Evolutionary conservation across 2,888 invertebrate species (phyloP).

Genomic region (Schizaphis graminum): DNA sequence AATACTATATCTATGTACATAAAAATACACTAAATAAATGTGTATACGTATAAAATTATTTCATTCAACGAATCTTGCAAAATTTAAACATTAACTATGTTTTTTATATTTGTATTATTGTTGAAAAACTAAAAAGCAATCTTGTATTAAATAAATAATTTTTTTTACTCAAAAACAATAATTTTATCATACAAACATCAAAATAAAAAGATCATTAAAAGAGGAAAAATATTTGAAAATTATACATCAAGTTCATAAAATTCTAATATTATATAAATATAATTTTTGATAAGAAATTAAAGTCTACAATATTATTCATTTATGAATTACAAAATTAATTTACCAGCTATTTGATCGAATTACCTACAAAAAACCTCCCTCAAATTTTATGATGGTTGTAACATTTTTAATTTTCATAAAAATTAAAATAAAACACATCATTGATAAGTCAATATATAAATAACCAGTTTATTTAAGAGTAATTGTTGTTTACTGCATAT

Average conservation of each 20-base stretch:
- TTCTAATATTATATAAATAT: background rate
- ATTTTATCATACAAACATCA: background rate
- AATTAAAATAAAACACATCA: no score
- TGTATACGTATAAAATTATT: background rate
- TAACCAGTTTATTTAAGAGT: no score
- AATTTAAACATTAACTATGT: background rate
- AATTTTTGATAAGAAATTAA: no score
- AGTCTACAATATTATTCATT: no score
- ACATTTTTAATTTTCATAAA: background rate
- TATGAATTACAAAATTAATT: no score
- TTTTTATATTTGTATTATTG: background rate
- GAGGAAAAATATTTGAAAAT: background rate
- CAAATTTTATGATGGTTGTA: no score
- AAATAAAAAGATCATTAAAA: background rate
- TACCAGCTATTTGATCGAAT: no score
- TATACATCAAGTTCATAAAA: background rate
- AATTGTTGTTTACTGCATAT: background rate
- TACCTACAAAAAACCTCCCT: no score
- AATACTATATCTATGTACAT: background rate
- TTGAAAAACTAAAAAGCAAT: background rate
- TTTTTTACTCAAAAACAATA: background rate
- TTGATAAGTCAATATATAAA: no score
- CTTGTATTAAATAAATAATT: background rate
- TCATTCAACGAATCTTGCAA: background rate
- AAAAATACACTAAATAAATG: background rate